A percentile compares a stretch with the other conserved stretches of the same genome.
Evolutionary conservation across 1,140 invertebrate genomes (phyloP).

Genomic region (Adoxophyes honmai): DNA sequence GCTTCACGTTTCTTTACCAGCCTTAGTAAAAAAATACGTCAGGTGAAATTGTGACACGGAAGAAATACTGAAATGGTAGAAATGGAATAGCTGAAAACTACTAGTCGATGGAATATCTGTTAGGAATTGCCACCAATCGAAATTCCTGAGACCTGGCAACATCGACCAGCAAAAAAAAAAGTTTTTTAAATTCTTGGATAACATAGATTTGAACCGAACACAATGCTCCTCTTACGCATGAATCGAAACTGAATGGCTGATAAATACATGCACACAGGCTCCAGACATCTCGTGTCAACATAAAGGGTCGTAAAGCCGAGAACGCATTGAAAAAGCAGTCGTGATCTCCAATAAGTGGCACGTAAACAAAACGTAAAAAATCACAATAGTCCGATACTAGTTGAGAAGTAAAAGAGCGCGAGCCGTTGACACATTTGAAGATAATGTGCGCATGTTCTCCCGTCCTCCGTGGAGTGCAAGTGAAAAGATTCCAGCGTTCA

Average conservation of each 20-base stretch:
- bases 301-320: neutral
- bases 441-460: slow-evolving; percentile 66
- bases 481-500: slow-evolving; percentile 16
- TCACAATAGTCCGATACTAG: slow-evolving; percentile 44
- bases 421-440: slow-evolving; percentile 72
- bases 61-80: too few relatives aligned
- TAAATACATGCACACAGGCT: slow-evolving; percentile 5
- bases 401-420: slow-evolving; percentile 41
- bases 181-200: too few relatives aligned
- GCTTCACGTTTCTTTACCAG: too few relatives aligned
- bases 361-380: slow-evolving; percentile 29
- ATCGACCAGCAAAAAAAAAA: too few relatives aligned
- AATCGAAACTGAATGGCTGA: neutral
- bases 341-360: slow-evolving; percentile 11
- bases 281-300: neutral
- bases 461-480: slow-evolving; percentile 28
- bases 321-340: slow-evolving; percentile 13
- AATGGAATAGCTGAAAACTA: too few relatives aligned
- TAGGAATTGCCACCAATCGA: too few relatives aligned
- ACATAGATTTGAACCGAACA: too few relatives aligned
- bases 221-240: too few relatives aligned
- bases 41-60: too few relatives aligned
- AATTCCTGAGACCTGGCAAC: too few relatives aligned
- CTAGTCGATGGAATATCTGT: too few relatives aligned
- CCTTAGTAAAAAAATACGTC: too few relatives aligned